Conservation (phyloP, 2,888 invertebrate genomes). For the Scaptomyza polygonia region DNA sequence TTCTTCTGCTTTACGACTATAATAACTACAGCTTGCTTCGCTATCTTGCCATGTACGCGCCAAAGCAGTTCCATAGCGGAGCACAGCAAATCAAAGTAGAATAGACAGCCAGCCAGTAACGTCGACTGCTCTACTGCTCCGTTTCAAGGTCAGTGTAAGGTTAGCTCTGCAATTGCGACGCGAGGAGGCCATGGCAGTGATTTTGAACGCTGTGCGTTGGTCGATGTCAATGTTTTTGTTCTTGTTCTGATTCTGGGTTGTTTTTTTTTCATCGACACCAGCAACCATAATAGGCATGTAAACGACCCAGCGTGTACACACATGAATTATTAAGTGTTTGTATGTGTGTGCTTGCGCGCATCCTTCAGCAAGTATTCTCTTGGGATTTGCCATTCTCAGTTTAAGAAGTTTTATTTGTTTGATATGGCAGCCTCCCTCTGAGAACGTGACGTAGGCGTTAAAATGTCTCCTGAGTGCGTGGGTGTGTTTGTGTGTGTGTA, state of each 20-base stretch:
- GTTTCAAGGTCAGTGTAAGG: slow-evolving; percentile 77
- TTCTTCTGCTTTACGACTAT: slow-evolving; percentile 31
- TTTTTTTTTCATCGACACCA: slow-evolving; percentile 18
- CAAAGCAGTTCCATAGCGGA: slow-evolving; percentile 41
- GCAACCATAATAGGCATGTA: slow-evolving; percentile 35
- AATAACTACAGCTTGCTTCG: slow-evolving; percentile 65
- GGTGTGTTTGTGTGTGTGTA: slow-evolving; percentile 12
- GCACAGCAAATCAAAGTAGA: background rate
- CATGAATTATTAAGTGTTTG: background rate
- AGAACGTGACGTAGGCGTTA: slow-evolving; percentile 44
- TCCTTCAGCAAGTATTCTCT: slow-evolving; percentile 57
- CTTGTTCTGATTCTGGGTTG: slow-evolving; percentile 29
- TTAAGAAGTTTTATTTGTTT: slow-evolving; percentile 52
- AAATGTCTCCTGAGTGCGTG: slow-evolving; percentile 23
- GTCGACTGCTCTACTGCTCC: slow-evolving; percentile 53
- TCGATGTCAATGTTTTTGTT: slow-evolving; percentile 43
- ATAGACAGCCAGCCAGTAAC: slow-evolving; percentile 30
- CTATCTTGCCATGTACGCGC: slow-evolving; percentile 63
- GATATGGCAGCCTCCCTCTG: slow-evolving; percentile 38
- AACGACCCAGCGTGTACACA: slow-evolving; percentile 6
- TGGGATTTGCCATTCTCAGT: slow-evolving; percentile 36
- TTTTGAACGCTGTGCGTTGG: slow-evolving; percentile 62
- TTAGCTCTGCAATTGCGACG: slow-evolving; percentile 68
- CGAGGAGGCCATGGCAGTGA: slow-evolving; percentile 70
- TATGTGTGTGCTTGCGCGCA: slow-evolving; percentile 18